Conservation (phyloP, 2,113 vertebrate species). For the human (Homo sapiens) region DNA sequence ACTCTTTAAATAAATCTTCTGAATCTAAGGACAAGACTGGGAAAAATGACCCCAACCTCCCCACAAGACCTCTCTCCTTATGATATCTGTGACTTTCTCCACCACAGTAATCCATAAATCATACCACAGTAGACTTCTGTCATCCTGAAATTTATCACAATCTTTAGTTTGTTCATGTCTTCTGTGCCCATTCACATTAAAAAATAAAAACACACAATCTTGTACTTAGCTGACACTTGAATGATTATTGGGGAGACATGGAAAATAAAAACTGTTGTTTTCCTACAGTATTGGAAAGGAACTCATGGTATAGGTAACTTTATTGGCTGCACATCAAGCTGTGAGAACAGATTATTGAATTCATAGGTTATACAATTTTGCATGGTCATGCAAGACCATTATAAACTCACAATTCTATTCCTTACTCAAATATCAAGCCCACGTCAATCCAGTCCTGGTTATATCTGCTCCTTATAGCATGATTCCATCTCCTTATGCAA, state of each 20-base stretch:
- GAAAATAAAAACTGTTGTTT: background rate
- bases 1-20: background rate
- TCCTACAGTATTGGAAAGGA: background rate
- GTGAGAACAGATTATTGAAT: background rate
- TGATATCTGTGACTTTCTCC: background rate
- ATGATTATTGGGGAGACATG: background rate
- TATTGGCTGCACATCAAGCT: background rate
- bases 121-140: background rate
- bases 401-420: background rate
- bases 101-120: background rate
- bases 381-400: background rate
- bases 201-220: background rate
- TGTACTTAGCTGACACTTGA: background rate
- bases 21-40: background rate
- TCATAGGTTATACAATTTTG: background rate
- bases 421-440: background rate
- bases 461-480: background rate
- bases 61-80: background rate
- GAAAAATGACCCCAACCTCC: background rate
- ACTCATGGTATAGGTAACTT: background rate
- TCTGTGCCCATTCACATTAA: background rate
- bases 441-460: background rate
- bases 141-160: background rate
- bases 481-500: background rate
- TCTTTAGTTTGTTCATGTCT: background rate